Percentiles rank a stretch among this genome's conserved stretches.
phyloP scores from a whole-genome alignment of 2,797 vertebrate genomes.

The Caiman crocodilus region DNA sequence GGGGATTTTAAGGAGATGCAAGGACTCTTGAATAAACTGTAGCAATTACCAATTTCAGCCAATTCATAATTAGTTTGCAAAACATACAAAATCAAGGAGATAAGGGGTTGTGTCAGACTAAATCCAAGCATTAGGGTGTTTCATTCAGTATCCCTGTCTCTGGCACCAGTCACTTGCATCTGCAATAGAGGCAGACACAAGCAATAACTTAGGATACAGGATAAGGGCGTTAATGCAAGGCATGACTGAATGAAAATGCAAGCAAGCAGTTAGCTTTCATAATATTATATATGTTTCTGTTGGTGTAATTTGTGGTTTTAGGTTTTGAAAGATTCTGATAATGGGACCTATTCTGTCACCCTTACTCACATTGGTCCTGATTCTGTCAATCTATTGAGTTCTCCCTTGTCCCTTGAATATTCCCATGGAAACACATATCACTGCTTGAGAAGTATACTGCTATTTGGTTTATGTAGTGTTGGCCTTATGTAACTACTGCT shows the following conservation, averaged over 20 bases:
- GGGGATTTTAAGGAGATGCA: neutral
- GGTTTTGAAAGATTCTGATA: neutral
- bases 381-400: neutral
- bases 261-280: neutral
- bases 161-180: neutral
- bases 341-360: neutral
- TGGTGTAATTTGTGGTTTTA: neutral
- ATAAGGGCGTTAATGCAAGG: neutral
- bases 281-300: neutral
- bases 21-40: neutral
- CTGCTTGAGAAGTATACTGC: neutral
- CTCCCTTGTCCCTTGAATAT: neutral
- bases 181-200: neutral
- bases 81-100: neutral
- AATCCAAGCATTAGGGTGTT: neutral
- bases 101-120: neutral
- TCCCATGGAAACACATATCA: neutral
- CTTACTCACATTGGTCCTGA: neutral
- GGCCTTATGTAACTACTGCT: neutral
- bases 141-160: neutral
- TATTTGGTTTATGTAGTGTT: neutral
- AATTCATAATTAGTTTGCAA: neutral
- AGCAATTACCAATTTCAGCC: neutral
- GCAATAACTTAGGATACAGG: neutral
- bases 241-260: neutral